These are phyloP conservation scores for Lutraria rhynchaena DNA, from an alignment of 1,140 invertebrate species.

Conservation along the genomic window DNA sequence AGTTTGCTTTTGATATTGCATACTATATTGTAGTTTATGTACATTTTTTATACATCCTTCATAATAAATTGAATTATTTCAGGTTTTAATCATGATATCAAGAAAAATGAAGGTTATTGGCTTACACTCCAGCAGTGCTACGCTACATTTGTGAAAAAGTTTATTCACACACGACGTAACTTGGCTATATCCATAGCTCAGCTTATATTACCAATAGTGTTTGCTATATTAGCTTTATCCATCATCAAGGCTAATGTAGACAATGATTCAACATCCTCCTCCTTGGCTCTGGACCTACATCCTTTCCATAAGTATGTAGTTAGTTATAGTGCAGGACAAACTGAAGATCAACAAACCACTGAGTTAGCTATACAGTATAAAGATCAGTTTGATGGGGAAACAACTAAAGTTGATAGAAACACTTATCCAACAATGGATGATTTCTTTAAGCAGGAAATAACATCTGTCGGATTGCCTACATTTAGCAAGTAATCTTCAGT, in stretches of 20 bases:
- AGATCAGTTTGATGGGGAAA: constrained; percentile 4
- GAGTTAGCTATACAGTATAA: constrained; percentile 31
- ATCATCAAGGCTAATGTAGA: constrained; percentile 75
- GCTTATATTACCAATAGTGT: constrained; percentile 78
- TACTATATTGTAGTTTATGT: too few relatives aligned
- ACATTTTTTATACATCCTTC: too few relatives aligned
- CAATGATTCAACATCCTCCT: constrained; percentile 70
- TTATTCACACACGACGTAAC: constrained; percentile 80
- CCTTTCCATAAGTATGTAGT: constrained; percentile 56
- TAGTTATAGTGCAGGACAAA: constrained; percentile 45
- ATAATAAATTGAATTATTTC: background rate
- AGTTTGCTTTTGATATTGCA: too few relatives aligned
- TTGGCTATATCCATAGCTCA: constrained; percentile 75
- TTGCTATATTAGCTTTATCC: constrained; percentile 78
- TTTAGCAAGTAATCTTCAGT: constrained; percentile 66
- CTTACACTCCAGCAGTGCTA: constrained; percentile 76
- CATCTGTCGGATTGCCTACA: constrained; percentile 58
- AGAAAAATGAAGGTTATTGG: constrained; percentile 65
- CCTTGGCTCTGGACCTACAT: constrained; percentile 67
- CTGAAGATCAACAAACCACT: background rate
- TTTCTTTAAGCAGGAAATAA: constrained; percentile 53
- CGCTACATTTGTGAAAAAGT: constrained; percentile 81
- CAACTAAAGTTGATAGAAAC: constrained; percentile 2
- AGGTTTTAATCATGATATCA: constrained; percentile 63
- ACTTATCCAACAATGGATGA: constrained; percentile 32